Conservation (phyloP, 2,888 invertebrate genomes). For the Drosophila dives region DNA sequence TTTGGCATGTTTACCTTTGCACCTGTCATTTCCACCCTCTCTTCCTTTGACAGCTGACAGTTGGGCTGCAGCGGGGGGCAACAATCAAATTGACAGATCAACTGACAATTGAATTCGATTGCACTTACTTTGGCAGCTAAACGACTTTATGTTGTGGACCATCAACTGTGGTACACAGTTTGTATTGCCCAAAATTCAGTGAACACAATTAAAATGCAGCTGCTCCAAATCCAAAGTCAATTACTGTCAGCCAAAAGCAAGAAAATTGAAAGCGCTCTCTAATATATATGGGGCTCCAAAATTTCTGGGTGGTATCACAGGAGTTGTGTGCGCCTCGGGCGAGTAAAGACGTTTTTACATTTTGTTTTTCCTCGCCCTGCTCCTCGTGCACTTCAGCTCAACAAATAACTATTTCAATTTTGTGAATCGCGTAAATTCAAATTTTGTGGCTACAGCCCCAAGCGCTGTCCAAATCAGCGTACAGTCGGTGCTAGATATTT, state of each 20-base stretch:
- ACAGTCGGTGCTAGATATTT: conserved; percentile 40
- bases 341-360: conserved; percentile 24
- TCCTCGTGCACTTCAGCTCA: conserved; percentile 25
- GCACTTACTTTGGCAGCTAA: conserved; percentile 42
- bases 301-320: conserved; percentile 14
- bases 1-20: conserved; percentile 63
- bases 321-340: conserved; percentile 18
- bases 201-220: conserved; percentile 71
- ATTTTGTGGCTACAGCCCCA: conserved; percentile 57
- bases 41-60: conserved; percentile 62
- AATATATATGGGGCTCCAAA: conserved; percentile 20
- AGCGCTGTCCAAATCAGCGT: conserved; percentile 28
- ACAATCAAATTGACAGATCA: conserved; percentile 80
- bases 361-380: conserved; percentile 21
- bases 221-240: conserved; percentile 66
- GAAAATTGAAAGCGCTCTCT: conserved; percentile 34
- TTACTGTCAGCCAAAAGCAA: conserved; percentile 46
- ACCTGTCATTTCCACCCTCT: conserved; percentile 27
- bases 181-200: conserved; percentile 28
- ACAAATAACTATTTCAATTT: conserved; percentile 79
- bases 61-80: conserved; percentile 62
- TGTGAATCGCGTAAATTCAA: conserved; percentile 73
- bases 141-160: conserved; percentile 19
- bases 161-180: conserved; percentile 22
- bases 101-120: conserved; percentile 78